Conservation (phyloP, 2,113 vertebrate species). For the Scomber japonicus region DNA sequence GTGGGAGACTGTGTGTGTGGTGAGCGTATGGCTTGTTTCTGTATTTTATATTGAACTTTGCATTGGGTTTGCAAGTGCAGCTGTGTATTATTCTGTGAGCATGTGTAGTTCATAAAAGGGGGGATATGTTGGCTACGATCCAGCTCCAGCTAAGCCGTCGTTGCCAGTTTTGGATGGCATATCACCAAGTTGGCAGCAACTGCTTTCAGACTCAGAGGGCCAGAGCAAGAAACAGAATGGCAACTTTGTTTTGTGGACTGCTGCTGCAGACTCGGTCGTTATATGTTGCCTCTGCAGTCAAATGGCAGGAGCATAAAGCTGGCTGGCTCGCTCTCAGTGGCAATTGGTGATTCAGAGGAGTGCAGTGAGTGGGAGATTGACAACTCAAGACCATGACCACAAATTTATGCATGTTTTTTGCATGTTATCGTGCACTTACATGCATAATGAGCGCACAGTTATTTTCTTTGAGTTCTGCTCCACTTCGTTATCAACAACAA, state of each 20-base stretch:
- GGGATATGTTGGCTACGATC: slow-evolving; percentile 39
- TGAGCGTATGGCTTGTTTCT: slow-evolving; percentile 8
- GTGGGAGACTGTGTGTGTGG: neutral
- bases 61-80: slow-evolving; percentile 31
- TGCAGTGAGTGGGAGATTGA: neutral
- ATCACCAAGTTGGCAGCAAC: slow-evolving; percentile 64
- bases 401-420: neutral
- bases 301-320: slow-evolving; percentile 37
- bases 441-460: neutral
- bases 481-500: slow-evolving; percentile 24
- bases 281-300: slow-evolving; percentile 33
- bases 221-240: slow-evolving; percentile 54
- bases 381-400: slow-evolving; percentile 22
- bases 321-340: slow-evolving; percentile 12
- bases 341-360: slow-evolving; percentile 29
- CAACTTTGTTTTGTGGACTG: slow-evolving; percentile 54
- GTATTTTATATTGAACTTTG: slow-evolving; percentile 19
- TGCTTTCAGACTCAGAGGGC: slow-evolving; percentile 39
- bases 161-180: slow-evolving; percentile 64
- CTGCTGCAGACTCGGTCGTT: slow-evolving; percentile 33
- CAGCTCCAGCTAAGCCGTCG: slow-evolving; percentile 42
- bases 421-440: slow-evolving; percentile 33
- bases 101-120: slow-evolving; percentile 45
- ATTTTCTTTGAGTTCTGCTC: slow-evolving; percentile 21
- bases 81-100: slow-evolving; percentile 59